A percentile compares a stretch with the other conserved stretches of the same genome.
phyloP scores from a whole-genome alignment of 2,797 vertebrate genomes.

The Silurus lanzhouensis region DNA sequence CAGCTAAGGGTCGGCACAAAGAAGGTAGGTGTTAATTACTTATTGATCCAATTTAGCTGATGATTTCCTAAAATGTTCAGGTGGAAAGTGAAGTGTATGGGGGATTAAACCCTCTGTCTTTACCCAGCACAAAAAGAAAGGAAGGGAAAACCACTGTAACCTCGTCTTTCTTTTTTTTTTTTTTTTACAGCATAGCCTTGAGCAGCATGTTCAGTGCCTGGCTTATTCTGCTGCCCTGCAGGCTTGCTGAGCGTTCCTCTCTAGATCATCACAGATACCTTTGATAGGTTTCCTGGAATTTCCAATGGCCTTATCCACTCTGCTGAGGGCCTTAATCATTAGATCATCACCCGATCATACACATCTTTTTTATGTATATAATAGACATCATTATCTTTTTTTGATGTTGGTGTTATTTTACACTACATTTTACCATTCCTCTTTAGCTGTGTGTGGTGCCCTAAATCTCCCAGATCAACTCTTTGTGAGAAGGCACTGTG shows the following conservation, averaged over 20 bases:
- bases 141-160: not conserved
- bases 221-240: not conserved
- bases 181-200: not conserved
- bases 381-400: slow-evolving; percentile 42
- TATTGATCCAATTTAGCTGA: slow-evolving; percentile 80
- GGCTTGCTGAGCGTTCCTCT: slow-evolving; percentile 5
- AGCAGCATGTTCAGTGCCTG: not conserved
- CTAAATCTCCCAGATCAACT: not conserved
- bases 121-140: not conserved
- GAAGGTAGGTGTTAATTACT: slow-evolving; percentile 77
- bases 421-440: not conserved
- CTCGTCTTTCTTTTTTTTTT: no score
- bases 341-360: slow-evolving; percentile 37
- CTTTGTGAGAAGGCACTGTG: not conserved
- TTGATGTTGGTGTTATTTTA: slow-evolving; percentile 39
- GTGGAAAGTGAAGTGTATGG: slow-evolving; percentile 14
- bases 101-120: not conserved
- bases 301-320: slow-evolving; percentile 16
- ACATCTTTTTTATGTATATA: slow-evolving; percentile 47
- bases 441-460: not conserved
- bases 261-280: slow-evolving; percentile 20
- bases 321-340: slow-evolving; percentile 49
- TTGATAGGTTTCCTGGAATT: not conserved
- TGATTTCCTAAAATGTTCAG: slow-evolving; percentile 67
- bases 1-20: slow-evolving; percentile 59